Evolutionary conservation across 2,888 invertebrate species (phyloP).

Genomic region (Entomobrya multifasciata): DNA sequence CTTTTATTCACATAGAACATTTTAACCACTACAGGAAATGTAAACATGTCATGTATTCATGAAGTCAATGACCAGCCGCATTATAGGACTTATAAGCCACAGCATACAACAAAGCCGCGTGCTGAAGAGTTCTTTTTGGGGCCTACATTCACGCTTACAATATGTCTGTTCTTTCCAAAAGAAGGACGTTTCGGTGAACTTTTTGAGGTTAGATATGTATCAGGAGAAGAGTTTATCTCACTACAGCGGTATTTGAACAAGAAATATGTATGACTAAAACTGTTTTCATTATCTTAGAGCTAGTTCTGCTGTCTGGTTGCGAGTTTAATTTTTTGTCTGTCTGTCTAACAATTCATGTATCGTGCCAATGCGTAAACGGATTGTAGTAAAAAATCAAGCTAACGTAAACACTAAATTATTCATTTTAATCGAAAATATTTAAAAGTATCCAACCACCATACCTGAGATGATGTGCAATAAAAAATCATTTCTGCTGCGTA

Average conservation of each 20-base stretch:
- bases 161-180: conserved; percentile 64
- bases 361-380: too few species aligned
- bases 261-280: neutral
- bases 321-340: too few species aligned
- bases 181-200: conserved; percentile 74
- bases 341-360: too few species aligned
- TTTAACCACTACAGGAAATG: conserved; percentile 64
- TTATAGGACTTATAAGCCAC: conserved; percentile 54
- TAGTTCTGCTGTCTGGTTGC: too few species aligned
- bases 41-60: conserved; percentile 69
- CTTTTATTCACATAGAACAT: neutral
- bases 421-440: too few species aligned
- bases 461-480: too few species aligned
- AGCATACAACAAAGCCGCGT: neutral
- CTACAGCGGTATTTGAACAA: conserved; percentile 42
- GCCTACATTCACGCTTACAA: conserved; percentile 33
- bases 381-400: too few species aligned
- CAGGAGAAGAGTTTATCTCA: conserved; percentile 58
- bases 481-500: too few species aligned
- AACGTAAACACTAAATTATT: too few species aligned
- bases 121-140: conserved; percentile 22
- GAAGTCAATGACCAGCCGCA: conserved; percentile 69
- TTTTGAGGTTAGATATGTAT: conserved; percentile 72
- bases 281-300: too few species aligned
- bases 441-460: too few species aligned